phyloP scores from a whole-genome alignment of 2,113 vertebrate species.

The Erpornis zantholeuca region DNA sequence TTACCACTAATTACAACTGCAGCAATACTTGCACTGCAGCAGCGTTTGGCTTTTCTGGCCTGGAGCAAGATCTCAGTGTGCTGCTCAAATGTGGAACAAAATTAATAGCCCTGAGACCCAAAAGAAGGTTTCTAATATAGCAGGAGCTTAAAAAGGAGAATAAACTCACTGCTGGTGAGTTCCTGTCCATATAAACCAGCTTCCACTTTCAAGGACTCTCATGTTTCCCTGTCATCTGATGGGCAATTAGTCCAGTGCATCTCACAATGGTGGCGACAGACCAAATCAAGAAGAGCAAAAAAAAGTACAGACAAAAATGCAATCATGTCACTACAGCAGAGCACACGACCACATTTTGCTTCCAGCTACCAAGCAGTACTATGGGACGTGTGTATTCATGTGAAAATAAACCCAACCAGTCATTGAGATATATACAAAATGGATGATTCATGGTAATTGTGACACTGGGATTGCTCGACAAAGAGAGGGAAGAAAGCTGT shows the following conservation, averaged over 20 bases:
- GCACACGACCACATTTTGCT: constrained; percentile 28
- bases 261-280: constrained; percentile 2
- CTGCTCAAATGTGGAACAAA: not conserved
- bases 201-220: not conserved
- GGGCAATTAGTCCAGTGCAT: constrained; percentile 11
- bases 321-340: not conserved
- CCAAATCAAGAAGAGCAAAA: not conserved
- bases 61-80: not conserved
- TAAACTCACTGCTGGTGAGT: not conserved
- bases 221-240: not conserved
- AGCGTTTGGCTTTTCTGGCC: not conserved
- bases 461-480: constrained; percentile 2
- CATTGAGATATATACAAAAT: constrained; percentile 33
- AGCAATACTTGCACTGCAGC: not conserved
- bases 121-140: not conserved
- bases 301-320: constrained; percentile 25
- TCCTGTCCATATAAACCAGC: not conserved
- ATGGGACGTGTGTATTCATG: constrained; percentile 7
- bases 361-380: constrained; percentile 2
- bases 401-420: constrained; percentile 24
- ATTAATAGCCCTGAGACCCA: not conserved
- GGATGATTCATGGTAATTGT: constrained; percentile 33
- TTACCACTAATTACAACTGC: not conserved
- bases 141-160: not conserved
- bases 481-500: constrained; percentile 27